These are phyloP conservation scores for Cossypha heuglini DNA, from an alignment of 2,797 vertebrate species.

Conservation along the genomic window DNA sequence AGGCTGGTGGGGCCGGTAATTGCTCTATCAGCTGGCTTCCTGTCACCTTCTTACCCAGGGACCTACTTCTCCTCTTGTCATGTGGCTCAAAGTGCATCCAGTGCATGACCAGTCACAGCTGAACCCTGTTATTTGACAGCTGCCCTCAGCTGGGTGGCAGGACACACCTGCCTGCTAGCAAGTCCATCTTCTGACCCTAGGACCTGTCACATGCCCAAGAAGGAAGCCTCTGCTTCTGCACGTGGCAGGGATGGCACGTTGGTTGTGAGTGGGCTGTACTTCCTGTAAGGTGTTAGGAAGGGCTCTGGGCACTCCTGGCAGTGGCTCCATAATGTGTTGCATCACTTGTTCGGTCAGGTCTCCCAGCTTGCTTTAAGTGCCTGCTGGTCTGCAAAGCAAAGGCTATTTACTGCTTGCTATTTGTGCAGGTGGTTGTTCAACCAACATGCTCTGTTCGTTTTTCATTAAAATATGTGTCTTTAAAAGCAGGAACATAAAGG, in stretches of 20 bases:
- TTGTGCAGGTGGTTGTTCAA: neutral
- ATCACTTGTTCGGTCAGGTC: neutral
- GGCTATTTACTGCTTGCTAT: accelerated
- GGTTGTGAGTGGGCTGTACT: neutral
- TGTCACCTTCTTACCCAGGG: neutral
- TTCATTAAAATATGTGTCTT: neutral
- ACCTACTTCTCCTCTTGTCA: neutral
- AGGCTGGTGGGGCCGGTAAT: neutral
- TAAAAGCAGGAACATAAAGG: constrained; percentile 52
- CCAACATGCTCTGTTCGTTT: neutral
- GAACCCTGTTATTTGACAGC: neutral
- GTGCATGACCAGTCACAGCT: neutral
- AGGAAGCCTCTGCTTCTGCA: neutral
- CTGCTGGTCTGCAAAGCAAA: neutral
- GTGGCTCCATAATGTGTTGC: accelerated
- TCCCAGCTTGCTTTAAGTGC: neutral
- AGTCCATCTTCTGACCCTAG: neutral
- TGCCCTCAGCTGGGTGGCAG: neutral
- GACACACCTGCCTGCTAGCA: neutral
- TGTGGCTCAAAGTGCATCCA: neutral
- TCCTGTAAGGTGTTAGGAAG: neutral
- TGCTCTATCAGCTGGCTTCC: neutral
- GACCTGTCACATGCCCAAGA: neutral
- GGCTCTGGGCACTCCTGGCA: neutral
- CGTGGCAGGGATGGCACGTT: neutral